Evolutionary conservation across 53 echinoderm and acorn worm species (phyloP), one percentile per base, ranked within the genome.

Genomic region (Paracentrotus lividus): DNA sequence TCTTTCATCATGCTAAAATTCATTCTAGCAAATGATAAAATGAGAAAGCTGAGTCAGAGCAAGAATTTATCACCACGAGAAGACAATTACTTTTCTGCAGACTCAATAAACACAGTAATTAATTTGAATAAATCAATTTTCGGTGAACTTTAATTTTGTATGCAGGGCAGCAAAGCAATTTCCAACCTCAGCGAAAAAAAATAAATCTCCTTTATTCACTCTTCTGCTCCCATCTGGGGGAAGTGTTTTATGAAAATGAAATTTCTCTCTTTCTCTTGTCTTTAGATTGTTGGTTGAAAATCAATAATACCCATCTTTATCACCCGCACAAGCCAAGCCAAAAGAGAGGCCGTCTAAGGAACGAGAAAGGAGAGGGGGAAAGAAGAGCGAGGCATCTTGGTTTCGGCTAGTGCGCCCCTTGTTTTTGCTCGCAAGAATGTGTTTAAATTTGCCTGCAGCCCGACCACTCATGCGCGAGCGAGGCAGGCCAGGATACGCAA

Each of bases 61-160:
- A 18, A 15, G 86, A 56, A 85, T 85, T 51, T 51, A 85, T 85
- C 52, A 86, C 47, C 54, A 49, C 32, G 33, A 31, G 54, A 86
- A 86, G 86, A 89, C 89, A 89, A 89, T 89, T 61, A 89, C 89
- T 64, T 89, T 89, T 89, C 42, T 89, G 64, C 64, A 64, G 89
- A 64, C 89, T 89, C 64, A 89, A 64, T 59, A 89, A 89, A 89
- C 89, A 89, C 89, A 86, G 60, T 89, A 89, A 89, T 89, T 89
- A 89, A 89, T 89, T 89, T 89, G 89, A 89, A 89, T 89, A 89
- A 89, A 89, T 89, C 89, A 64, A 89, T 89, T 89, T 59, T 59
- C 64, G 44, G 24, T 89, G 64, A 89, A 89, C 59, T 89, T 89
- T 61, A 61, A 61, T 89, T 89, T 61, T 40, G 89, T 42, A 89